Base-by-base conservation (phyloP, 2,113 vertebrate genomes). In the Cricetomys ansorgei region DNA sequence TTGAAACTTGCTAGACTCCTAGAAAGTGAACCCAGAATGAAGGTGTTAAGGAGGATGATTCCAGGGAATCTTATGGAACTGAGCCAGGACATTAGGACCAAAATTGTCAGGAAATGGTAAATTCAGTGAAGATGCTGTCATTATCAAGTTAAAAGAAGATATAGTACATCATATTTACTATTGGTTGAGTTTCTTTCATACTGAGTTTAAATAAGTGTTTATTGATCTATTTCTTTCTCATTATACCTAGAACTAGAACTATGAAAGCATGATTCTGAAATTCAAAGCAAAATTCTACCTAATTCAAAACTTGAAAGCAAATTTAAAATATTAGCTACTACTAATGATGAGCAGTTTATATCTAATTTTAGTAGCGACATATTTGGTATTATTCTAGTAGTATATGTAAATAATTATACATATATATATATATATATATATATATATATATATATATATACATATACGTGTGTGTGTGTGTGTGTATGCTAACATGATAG, bases 141-240 rank as follows among this genome's bases (percentile, higher is more conserved):
- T 80, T 50, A 62, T 76, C 5, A 95, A 90, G 11, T 84, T 95
- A 29, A 91, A 90, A 57, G 31, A 89, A 93, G 13, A 69, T 4
- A 75, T 69, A 4, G 34, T 37, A 27, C 21, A 5, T 75, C 9
- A 65, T 45, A 43, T 50, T 84, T 72, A n/a, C 23, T 91, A 37
- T 69, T 57, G 57, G 5, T 9, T 93, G 17, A 23, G 43, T 72
- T 50, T 8, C 40, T 79, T n/a, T 88, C 62, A 70, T n/a, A 40
- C 0, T 92, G 25, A 81, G 67, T 80, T 95, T 94, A 65, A 80
- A 84, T 92, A 73, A 65, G 80, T 21, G 53, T 34, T 91, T 72
- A 62, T 40, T 12, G 31, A 88, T 9, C 0, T 70, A 57, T 50
- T 65, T 91, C 72, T 72, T 93, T 94, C 34, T 65, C 16, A 43